Percentiles rank a stretch among this genome's conserved stretches.
phyloP scores from a whole-genome alignment of 64 coral and sea anemone genomes.

The Hydrozoanthus tunicans region DNA sequence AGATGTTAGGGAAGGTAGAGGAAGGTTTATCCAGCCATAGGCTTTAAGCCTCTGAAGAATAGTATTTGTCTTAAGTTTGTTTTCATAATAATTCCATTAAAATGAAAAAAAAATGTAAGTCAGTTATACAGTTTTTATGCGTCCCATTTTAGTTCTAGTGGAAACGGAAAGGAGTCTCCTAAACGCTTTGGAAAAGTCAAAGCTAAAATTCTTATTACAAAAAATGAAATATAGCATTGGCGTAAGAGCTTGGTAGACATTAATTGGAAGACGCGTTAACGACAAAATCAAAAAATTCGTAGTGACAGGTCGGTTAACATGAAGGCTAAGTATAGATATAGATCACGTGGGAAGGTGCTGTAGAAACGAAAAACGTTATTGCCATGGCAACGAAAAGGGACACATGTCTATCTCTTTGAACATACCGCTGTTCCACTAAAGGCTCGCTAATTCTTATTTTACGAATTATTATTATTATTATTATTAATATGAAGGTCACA shows the following conservation, averaged over 20 bases:
- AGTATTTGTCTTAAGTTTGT: no score
- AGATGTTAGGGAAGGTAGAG: no score
- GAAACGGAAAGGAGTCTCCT: not conserved
- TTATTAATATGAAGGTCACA: no score
- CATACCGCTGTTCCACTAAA: not conserved
- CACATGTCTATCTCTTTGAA: conserved; percentile 21
- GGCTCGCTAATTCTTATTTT: conserved; percentile 17
- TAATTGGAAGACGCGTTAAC: not conserved
- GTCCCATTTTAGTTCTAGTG: no score
- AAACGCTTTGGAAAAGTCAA: conserved; percentile 25
- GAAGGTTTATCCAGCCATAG: no score
- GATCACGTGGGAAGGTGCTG: not conserved
- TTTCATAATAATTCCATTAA: no score
- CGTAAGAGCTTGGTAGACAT: conserved; percentile 9
- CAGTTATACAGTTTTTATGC: no score
- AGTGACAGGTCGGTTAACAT: not conserved
- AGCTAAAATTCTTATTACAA: conserved; percentile 19
- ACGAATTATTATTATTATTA: not conserved
- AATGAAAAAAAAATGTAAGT: no score
- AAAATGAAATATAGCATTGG: conserved; percentile 20
- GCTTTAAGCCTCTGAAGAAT: no score
- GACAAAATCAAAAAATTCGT: not conserved
- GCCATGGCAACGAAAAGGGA: conserved; percentile 24
- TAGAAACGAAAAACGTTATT: conserved; percentile 10
- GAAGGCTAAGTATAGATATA: not conserved